Evolutionary conservation across 1,140 invertebrate species (phyloP), one percentile per base, ranked within the genome.

Genomic region (Bombus picipes): DNA sequence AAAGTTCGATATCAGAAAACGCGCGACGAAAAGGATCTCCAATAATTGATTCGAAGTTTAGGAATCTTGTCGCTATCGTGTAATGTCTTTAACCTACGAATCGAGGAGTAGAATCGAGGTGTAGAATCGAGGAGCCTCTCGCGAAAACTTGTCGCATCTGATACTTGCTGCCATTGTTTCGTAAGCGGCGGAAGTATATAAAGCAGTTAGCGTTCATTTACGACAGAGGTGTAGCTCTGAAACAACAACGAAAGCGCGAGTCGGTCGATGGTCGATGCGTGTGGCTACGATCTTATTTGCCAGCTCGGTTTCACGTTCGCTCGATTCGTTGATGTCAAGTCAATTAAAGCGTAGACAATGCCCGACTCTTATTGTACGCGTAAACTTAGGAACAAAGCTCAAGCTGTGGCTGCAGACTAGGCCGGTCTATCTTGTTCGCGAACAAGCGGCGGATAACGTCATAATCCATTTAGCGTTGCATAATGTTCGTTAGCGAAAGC

Each of bases 281-380:
- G 32, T 28, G 10, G 72, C 32, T 22, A 34, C 32, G n/a, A 83
- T 83, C 74, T 53, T 43, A 32, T 66, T 83, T 66, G 59, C 25
- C 43, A 22, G 39, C 47, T 34, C 25, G 41, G 57, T 72, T 41
- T 65, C 70, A 37, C 32, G 57, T 47, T 28, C 9, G 34, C 34
- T 57, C 65, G 28, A 66, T 85, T 81, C 83, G 43, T 74, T 39
- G 62, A 77, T 32, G 76, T 85, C 70, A 34, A 57, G 41, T 80
- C 78, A 81, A 85, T 85, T 85, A 85, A 53, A 68, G 71, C 78
- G 59, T 34, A 80, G 59, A 85, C 83, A 85, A 81, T 81, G 59
- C 32, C 12, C 10, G 65, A 6, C 25, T 2, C 62, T 70, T 22
- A 47, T 71, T 66, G 15, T 32, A 32, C 77, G 39, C 39, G 32